Base-by-base conservation (phyloP, 2,888 invertebrate genomes). In the Leistus spinibarbis region DNA sequence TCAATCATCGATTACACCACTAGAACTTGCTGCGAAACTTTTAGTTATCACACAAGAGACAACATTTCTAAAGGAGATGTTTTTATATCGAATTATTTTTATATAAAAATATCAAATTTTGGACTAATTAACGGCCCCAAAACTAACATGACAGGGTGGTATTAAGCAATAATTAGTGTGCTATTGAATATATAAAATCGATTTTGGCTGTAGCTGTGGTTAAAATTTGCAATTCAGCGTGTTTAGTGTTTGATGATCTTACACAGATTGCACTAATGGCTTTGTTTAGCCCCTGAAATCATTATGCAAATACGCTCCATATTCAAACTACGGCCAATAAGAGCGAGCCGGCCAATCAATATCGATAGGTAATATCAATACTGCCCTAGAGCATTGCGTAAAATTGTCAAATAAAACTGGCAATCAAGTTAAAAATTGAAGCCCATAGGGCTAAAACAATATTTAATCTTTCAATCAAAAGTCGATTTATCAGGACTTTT, bases 201-300 rank as follows among this genome's bases (percentile, higher is more conserved):
- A 40, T 40, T 10, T 40, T 40, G 40, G 40, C 40, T 10, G 10
- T 2, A 13, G 40, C 40, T 10, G 40, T 13, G 40, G 40, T 10
- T 13, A 7, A 60, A 60, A 60, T 60, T 60, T 60, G 60, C 60
- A 60, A 60, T 60, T 60, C 60, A 60, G 60, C 60, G 10, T 60
- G 60, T 60, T 60, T 16, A 60, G 60, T 60, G 60, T 60, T 60
- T 60, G 60, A 60, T 60, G 67, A 40, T 73, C 62, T 67, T 62
- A 67, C 67, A 73, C 73, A 73, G 73, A 73, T 73, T 73, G 73
- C 73, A 67, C 67, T 73, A 73, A 73, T 73, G 62, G 73, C 73
- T 67, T 73, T 73, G 67, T 73, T 73, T 73, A 73, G 73, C 67
- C 67, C 17, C 67, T 22, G 60, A 60, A 60, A 60, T 60, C 60